Evolutionary conservation across 2,797 vertebrate genomes (phyloP), one percentile per base, ranked within the genome.

Genomic region (Acridotheres tristis): DNA sequence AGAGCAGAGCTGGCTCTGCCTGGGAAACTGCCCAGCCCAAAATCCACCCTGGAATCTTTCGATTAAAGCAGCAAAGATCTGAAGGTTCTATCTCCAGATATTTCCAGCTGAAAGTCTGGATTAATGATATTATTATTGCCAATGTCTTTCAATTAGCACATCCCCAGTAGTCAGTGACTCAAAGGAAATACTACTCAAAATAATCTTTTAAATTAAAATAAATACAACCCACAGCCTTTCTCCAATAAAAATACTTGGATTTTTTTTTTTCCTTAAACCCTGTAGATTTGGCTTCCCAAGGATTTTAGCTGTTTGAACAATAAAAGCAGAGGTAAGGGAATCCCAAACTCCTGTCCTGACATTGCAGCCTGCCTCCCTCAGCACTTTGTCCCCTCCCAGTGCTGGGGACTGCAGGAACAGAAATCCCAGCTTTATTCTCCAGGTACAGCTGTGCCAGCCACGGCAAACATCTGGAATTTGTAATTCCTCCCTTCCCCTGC

Each of bases 161-260:
- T 9, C 11, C 20, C n/a, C 6, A 3, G 11, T 21, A 51, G 27
- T 72, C 55, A 48, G 20, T 9, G 17, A 36, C 40, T 72, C 23
- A 32, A 72, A 48, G 45, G 61, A 75, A 40, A 30, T 1, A 9
- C 19, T 54, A n/a, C 10, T 36, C 65, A 67, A 20, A 48, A 36
- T 11, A 10, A 29, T 29, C 26, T 50, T 51, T 17, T 17, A 42
- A 42, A 54, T 12, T 50, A 34, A 58, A 80, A 27, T 47, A 32
- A 40, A 10, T 13, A n/a, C 19, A 45, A 18, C 15, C 7, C 20
- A 42, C 16, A 29, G 17, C 5, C 7, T 53, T 40, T 32, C 50
- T n/a, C 36, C 9, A n/a, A 6, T 7, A 45, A 43, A 15, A 55
- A 13, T 3, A n/a, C 11, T 17, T 19, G 7, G 1, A 0, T 7